These are phyloP conservation scores for Napeogenes sylphis DNA, from an alignment of 2,888 invertebrate genomes.

Conservation along the genomic window DNA sequence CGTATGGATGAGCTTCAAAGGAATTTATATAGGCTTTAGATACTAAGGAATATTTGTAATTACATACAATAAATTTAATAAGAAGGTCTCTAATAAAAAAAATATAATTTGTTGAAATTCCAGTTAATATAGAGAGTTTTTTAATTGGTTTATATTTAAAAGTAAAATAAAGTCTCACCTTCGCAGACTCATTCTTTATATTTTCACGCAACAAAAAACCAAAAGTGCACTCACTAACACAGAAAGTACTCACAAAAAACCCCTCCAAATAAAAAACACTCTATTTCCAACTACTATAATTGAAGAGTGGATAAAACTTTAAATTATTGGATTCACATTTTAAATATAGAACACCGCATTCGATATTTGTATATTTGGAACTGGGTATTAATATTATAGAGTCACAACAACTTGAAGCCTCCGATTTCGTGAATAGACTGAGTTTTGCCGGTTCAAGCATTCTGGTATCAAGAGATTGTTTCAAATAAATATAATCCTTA, in stretches of 20 bases:
- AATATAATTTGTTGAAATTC: too few relatives aligned
- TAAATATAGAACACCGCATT: slow-evolving; percentile 25
- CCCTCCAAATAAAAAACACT: background rate
- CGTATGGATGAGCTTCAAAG: too few relatives aligned
- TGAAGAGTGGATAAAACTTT: background rate
- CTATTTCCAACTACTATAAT: background rate
- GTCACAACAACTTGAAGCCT: slow-evolving; percentile 40
- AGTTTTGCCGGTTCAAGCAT: slow-evolving; percentile 36
- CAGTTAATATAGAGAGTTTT: too few relatives aligned
- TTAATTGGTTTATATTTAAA: too few relatives aligned
- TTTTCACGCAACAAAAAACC: slow-evolving; percentile 1
- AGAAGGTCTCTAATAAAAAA: too few relatives aligned
- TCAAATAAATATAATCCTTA: slow-evolving; percentile 15
- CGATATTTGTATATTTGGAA: slow-evolving; percentile 18
- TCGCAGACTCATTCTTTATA: slow-evolving; percentile 33
- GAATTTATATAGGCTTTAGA: too few relatives aligned
- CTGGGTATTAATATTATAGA: slow-evolving; percentile 24
- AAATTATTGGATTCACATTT: slow-evolving; percentile 20
- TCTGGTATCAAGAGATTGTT: slow-evolving; percentile 15
- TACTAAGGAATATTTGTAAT: too few relatives aligned
- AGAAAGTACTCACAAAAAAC: slow-evolving; percentile 7
- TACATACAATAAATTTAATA: too few relatives aligned
- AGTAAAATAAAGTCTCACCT: slow-evolving; percentile 4
- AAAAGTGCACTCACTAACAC: slow-evolving; percentile 8
- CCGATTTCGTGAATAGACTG: slow-evolving; percentile 46